Evolutionary conservation across 1,140 invertebrate genomes (phyloP), one percentile per base, ranked within the genome.

Genomic region (Euwallacea similis): DNA sequence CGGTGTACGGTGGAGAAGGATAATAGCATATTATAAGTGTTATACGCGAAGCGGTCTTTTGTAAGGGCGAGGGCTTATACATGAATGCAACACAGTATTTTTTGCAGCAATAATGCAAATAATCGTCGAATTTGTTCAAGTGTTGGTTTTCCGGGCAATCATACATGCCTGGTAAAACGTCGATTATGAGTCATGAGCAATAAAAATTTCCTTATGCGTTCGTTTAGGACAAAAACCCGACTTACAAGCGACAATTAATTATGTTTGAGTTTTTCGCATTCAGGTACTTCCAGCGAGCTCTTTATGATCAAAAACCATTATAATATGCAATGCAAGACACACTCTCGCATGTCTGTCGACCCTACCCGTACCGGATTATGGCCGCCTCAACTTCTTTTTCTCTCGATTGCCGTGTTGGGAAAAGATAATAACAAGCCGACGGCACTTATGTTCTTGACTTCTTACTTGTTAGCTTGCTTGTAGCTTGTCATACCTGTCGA

Each of bases 401-500:
- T 54, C 42, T 43, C 43, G 16, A 70, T 64, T 63, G 59, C 68
- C 68, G 68, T 70, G 68, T 70, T 70, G 55, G 68, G 68, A 70
- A 70, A 70, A 55, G 68, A 64, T 64, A 70, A 70, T 70, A 70
- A 70, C 68, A 58, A 70, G 68, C 68, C 68, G 59, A 64, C 68
- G 59, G 68, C 59, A 63, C 60, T 69, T 69, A 69, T 63, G 68
- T 70, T 70, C 59, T 70, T 64, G 68, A 70, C 61, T 62, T 70
- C 56, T 62, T 64, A 64, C 68, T 64, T 56, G 68, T 70, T 70
- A 69, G 58, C 47, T 69, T 61, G 66, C 66, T 70, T 70, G 68
- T 70, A 70, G 46, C 68, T 63, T 70, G 68, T 70, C 68, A 70
- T 70, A 70, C 68, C 68, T 63, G 68, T 70, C 68, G 68, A 70